These are phyloP conservation scores for Diplogasteroides magnus DNA, from an alignment of 1,140 invertebrate species.

Conservation along the genomic window DNA sequence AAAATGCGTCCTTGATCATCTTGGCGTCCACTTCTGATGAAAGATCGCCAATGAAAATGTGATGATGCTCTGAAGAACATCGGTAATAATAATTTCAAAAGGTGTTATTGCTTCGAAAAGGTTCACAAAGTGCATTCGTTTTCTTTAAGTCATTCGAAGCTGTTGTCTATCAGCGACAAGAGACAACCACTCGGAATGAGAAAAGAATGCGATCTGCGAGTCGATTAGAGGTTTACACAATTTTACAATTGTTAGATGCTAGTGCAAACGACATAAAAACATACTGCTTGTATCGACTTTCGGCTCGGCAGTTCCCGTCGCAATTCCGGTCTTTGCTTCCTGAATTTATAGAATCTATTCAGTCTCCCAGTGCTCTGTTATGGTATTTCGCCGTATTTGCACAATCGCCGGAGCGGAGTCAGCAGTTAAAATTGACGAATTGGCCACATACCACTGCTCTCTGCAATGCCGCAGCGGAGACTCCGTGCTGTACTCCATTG, in stretches of 20 bases:
- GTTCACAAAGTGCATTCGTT: no score
- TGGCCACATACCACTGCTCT: conserved; percentile 16
- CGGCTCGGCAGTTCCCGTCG: conserved; percentile 16
- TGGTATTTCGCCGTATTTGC: no score
- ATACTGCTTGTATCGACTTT: conserved; percentile 36
- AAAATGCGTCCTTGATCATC: conserved; percentile 87
- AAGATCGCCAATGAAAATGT: conserved; percentile 97
- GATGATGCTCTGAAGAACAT: conserved; percentile 70
- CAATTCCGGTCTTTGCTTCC: conserved; percentile 11
- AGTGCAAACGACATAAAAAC: conserved; percentile 5
- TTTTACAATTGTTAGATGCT: no score
- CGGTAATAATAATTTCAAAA: background rate
- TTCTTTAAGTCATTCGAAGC: no score
- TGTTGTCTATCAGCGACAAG: no score
- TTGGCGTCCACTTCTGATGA: conserved; percentile 96
- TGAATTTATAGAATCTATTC: no score
- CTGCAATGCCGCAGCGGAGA: conserved; percentile 26
- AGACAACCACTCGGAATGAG: no score
- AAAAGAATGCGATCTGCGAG: no score
- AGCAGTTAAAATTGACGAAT: background rate
- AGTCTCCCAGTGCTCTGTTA: no score
- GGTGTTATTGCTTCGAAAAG: no score
- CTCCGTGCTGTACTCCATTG: conserved; percentile 16
- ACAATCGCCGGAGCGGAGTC: no score
- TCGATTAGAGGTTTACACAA: no score